phyloP scores from a whole-genome alignment of 2,888 invertebrate genomes.

The Dolomedes plantarius region DNA sequence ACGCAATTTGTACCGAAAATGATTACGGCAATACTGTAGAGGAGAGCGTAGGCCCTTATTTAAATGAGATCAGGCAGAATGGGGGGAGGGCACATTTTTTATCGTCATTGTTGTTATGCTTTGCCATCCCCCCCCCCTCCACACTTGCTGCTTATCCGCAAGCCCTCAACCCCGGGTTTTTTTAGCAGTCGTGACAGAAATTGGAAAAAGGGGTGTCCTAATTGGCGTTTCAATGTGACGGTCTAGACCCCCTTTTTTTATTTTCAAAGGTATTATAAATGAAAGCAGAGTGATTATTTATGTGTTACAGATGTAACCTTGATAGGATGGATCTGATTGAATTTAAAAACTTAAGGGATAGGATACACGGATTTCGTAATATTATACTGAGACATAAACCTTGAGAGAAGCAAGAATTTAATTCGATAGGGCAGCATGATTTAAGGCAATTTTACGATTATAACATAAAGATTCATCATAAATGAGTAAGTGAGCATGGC shows the following conservation, averaged over 20 bases:
- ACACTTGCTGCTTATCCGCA: slow-evolving; percentile 39
- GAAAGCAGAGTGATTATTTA: slow-evolving; percentile 1
- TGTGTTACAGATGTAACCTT: neutral
- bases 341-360: neutral
- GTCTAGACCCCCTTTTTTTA: neutral
- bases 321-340: neutral
- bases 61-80: slow-evolving; percentile 59
- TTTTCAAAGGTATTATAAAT: neutral
- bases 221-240: slow-evolving; percentile 34
- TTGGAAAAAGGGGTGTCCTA: slow-evolving; percentile 46
- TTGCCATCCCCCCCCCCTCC: neutral
- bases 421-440: too few relatives aligned
- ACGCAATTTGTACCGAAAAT: slow-evolving; percentile 61
- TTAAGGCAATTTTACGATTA: too few relatives aligned
- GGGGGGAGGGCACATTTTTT: slow-evolving; percentile 18
- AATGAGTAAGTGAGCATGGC: too few relatives aligned
- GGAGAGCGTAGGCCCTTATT: slow-evolving; percentile 41
- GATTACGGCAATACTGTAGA: slow-evolving; percentile 48
- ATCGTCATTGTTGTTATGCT: neutral
- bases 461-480: too few relatives aligned
- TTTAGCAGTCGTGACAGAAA: slow-evolving; percentile 61
- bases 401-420: too few relatives aligned
- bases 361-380: too few relatives aligned
- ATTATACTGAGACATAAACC: too few relatives aligned
- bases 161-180: slow-evolving; percentile 14